Base-by-base conservation (phyloP, 1,140 invertebrate species). In the Helicoverpa zea region DNA sequence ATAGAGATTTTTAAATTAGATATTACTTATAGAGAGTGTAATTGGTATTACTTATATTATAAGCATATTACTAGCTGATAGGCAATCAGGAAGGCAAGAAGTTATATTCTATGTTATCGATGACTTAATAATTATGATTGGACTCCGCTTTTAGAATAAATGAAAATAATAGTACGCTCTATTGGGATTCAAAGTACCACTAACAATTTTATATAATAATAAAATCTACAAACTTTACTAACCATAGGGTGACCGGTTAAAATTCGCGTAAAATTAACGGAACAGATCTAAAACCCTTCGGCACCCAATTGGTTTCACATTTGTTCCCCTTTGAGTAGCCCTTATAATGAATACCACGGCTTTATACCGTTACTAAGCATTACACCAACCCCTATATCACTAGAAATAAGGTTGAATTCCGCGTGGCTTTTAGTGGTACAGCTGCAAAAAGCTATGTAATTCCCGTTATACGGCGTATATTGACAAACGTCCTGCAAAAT, bases 401-500 rank as follows among this genome's bases (percentile, higher is more conserved):
- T 30, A 30, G 23, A 1, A 3, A 9, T 72, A 72, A 56, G 52
- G 68, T 56, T 54, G 18, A 76, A 70, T 81, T 66, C 79, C 0
- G 43, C 5, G 18, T 77, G 63, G 5, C 49, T 47, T n/a, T 43
- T 52, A 43, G 13, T 35, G 12, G 63, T 70, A 63, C 14, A 58
- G 4, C 54, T n/a, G 14, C n/a, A 68, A 18, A 43, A 74, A 7
- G n/a, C 16, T 13, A 59, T 58, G 72, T 59, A 18, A 74, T 59
- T 74, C 59, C 49, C 11, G 29, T 74, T 76, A 84, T 73, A 82
- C 49, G 23, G 68, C 76, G 56, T 83, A 81, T 84, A 87, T 74
- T 74, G 54, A 74, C 56, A 74, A 77, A 79, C 86, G 84, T 87
- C 81, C 83, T 89, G 86, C 87, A 84, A 85, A 89, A 88, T 88